Percentiles rank a stretch among this genome's conserved stretches.
phyloP scores from a whole-genome alignment of 1,140 invertebrate species.

The Calosoma granatense region DNA sequence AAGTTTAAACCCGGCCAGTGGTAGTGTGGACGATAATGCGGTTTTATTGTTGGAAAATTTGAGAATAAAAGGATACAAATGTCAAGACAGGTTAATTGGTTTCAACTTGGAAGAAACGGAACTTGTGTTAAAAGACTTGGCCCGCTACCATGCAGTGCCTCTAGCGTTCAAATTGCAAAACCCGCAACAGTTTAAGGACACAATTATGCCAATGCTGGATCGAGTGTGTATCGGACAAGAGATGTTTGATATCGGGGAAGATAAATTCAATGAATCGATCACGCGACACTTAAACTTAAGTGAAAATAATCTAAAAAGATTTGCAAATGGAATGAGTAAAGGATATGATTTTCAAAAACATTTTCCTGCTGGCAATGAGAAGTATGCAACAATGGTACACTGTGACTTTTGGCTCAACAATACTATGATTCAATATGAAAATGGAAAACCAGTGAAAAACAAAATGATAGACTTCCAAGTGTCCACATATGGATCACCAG shows the following conservation, averaged over 20 bases:
- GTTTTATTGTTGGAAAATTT: conserved; percentile 42
- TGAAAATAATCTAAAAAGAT: not conserved
- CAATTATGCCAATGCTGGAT: not conserved
- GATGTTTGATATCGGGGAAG: not conserved
- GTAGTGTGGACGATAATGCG: conserved; percentile 31
- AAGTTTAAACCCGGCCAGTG: conserved; percentile 13
- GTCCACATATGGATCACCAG: conserved; percentile 39
- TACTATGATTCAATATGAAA: not conserved
- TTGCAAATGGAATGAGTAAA: not conserved
- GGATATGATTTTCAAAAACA: not conserved
- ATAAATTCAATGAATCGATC: not conserved
- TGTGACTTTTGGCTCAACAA: conserved; percentile 9
- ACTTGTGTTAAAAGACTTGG: conserved; percentile 35
- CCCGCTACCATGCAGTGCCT: conserved; percentile 37
- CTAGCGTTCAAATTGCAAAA: conserved; percentile 33
- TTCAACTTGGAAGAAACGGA: conserved; percentile 31
- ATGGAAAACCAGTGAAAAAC: conserved; percentile 27
- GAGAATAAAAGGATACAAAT: conserved; percentile 25
- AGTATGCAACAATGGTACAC: not conserved
- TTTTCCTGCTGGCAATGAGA: not conserved
- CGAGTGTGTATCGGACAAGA: not conserved
- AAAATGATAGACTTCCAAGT: conserved; percentile 43
- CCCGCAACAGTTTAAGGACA: conserved; percentile 18
- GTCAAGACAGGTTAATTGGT: conserved; percentile 33
- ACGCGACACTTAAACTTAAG: not conserved